phyloP scores from a whole-genome alignment of 1,140 invertebrate species.

The Cydia pomonella region DNA sequence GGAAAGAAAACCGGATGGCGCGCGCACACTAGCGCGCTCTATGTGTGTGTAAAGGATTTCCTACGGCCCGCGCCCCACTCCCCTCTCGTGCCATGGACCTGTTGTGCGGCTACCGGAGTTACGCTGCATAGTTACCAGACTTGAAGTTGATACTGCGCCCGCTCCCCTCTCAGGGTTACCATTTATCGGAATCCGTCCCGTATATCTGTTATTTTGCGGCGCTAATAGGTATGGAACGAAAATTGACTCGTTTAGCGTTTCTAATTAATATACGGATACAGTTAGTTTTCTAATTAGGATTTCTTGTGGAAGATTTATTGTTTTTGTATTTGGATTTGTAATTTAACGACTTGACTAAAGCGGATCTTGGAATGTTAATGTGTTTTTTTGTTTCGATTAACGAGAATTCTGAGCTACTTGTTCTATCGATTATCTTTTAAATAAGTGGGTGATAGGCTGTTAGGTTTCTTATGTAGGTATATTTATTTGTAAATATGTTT shows the following conservation, averaged over 20 bases:
- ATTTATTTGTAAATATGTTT: too few species aligned
- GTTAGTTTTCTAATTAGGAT: background rate
- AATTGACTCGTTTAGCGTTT: background rate
- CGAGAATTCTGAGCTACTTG: too few species aligned
- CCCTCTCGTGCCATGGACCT: slow-evolving; percentile 63
- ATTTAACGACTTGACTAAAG: slow-evolving; percentile 1
- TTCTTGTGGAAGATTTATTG: background rate
- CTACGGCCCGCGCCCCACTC: slow-evolving; percentile 67
- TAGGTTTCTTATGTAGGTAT: too few species aligned
- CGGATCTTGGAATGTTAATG: slow-evolving; percentile 4
- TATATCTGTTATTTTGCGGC: slow-evolving; percentile 16
- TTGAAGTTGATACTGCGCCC: slow-evolving; percentile 77
- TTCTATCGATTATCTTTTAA: too few species aligned
- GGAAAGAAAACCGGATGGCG: slow-evolving; percentile 68
- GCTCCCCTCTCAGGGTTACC: slow-evolving; percentile 42
- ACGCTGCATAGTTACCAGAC: slow-evolving; percentile 79
- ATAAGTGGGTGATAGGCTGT: too few species aligned
- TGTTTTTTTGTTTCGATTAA: background rate
- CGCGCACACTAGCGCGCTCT: slow-evolving; percentile 56
- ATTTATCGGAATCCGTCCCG: slow-evolving; percentile 20
- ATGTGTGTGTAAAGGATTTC: slow-evolving; percentile 71
- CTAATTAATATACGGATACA: slow-evolving; percentile 19
- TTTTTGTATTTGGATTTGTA: background rate
- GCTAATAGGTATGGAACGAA: slow-evolving; percentile 15
- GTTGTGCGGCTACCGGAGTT: slow-evolving; percentile 56